A percentile compares a stretch with the other conserved stretches of the same genome.
Evolutionary conservation across 2,113 vertebrate species (phyloP).

Genomic region (Leptobrachium leishanense): DNA sequence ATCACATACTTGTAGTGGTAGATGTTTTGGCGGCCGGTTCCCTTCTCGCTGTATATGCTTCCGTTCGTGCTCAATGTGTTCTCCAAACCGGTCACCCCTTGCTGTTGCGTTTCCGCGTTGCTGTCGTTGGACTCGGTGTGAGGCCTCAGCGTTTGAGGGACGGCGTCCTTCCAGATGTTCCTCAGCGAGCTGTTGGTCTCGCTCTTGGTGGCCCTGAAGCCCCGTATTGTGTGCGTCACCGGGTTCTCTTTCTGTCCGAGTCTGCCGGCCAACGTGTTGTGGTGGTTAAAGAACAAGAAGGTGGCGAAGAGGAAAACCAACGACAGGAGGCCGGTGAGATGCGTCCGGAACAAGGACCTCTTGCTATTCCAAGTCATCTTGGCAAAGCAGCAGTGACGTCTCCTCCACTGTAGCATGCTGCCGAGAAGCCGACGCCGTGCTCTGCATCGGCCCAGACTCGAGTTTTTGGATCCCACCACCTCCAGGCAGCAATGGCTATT

Average conservation of each 20-base stretch:
- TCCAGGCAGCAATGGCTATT: constrained; percentile 50
- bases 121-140: constrained; percentile 67
- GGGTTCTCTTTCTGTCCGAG: constrained; percentile 74
- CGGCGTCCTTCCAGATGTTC: constrained; percentile 71
- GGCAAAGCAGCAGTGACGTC: constrained; percentile 85
- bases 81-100: constrained; percentile 69
- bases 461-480: not conserved
- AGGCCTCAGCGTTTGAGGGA: constrained; percentile 67
- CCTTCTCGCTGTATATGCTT: constrained; percentile 73
- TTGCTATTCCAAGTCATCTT: constrained; percentile 96
- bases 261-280: constrained; percentile 77
- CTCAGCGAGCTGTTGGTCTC: constrained; percentile 76
- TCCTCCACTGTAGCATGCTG: constrained; percentile 91
- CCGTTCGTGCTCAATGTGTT: constrained; percentile 71
- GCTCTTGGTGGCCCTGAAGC: constrained; percentile 72
- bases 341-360: constrained; percentile 85
- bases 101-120: constrained; percentile 63
- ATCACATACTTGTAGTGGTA: constrained; percentile 85
- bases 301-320: constrained; percentile 78
- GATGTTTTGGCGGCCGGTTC: constrained; percentile 51
- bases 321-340: constrained; percentile 74
- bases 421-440: constrained; percentile 56
- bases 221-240: constrained; percentile 73
- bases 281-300: constrained; percentile 80
- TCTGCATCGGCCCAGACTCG: constrained; percentile 30